These are phyloP conservation scores for Drosophila gunungcola DNA, from an alignment of 1,140 invertebrate genomes.

Conservation along the genomic window DNA sequence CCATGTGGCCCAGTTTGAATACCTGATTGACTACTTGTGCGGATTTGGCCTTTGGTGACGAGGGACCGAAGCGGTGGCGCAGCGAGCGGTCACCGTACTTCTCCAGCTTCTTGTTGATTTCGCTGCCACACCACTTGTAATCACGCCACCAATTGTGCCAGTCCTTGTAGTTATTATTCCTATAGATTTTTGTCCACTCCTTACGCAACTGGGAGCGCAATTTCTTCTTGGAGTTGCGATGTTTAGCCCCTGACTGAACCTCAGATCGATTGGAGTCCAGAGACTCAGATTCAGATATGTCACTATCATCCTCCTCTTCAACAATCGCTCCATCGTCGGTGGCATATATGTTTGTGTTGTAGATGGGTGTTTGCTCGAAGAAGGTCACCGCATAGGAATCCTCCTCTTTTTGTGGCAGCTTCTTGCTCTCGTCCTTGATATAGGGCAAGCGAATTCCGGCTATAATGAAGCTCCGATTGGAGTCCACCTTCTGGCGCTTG, in stretches of 20 bases:
- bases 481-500: constrained; percentile 16
- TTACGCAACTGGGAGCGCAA: not conserved
- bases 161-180: constrained; percentile 39
- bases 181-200: constrained; percentile 39
- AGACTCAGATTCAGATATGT: constrained; percentile 36
- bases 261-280: not conserved
- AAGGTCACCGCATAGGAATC: constrained; percentile 58
- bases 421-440: not conserved
- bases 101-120: constrained; percentile 44
- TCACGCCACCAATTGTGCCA: constrained; percentile 56
- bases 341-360: constrained; percentile 40
- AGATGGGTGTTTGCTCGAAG: constrained; percentile 57
- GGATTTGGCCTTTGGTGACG: not conserved
- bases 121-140: constrained; percentile 60
- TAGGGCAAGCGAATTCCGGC: constrained; percentile 49
- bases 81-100: constrained; percentile 23
- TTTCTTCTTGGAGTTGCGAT: not conserved
- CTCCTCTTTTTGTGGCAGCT: constrained; percentile 42
- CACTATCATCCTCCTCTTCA: constrained; percentile 8
- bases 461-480: constrained; percentile 33
- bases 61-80: constrained; percentile 17
- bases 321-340: not conserved
- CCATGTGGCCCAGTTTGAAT: constrained; percentile 10
- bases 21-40: constrained; percentile 5
- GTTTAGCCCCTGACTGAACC: not conserved